A percentile compares a stretch with the other conserved stretches of the same genome.
These are phyloP conservation scores for Netelia inedita DNA, from an alignment of 2,888 invertebrate genomes.

Conservation along the genomic window DNA sequence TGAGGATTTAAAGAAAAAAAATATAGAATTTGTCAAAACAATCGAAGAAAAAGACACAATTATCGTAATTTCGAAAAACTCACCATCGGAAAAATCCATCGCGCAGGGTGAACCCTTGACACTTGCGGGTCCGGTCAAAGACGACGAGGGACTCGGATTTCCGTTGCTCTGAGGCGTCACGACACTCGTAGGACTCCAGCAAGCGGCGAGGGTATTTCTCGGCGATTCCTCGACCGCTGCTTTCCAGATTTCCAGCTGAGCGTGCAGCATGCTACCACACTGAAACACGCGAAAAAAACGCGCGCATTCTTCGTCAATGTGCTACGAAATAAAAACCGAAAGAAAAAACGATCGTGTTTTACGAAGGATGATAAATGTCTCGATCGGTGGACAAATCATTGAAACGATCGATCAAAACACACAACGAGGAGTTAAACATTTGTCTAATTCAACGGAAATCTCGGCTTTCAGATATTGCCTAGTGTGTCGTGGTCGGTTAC, in stretches of 20 bases:
- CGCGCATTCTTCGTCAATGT: neutral
- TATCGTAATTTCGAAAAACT: conserved; percentile 72
- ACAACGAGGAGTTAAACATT: neutral
- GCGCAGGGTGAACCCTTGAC: conserved; percentile 81
- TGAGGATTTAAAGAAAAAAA: neutral
- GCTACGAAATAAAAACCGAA: neutral
- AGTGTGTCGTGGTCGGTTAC: conserved; percentile 34
- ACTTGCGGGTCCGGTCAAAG: conserved; percentile 75
- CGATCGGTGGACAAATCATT: conserved; percentile 7
- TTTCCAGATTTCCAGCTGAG: conserved; percentile 97
- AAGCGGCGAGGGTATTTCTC: conserved; percentile 84
- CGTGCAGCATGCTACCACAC: conserved; percentile 94
- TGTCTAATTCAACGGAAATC: too few species aligned
- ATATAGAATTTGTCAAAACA: neutral
- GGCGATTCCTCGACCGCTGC: conserved; percentile 89
- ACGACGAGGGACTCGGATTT: conserved; percentile 78
- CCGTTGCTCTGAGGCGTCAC: conserved; percentile 78
- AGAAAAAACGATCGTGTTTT: neutral
- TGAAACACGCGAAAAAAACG: conserved; percentile 81
- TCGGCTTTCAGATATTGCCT: neutral
- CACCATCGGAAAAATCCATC: conserved; percentile 91
- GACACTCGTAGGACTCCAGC: conserved; percentile 82
- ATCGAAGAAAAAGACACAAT: too few species aligned
- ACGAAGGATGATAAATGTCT: too few species aligned
- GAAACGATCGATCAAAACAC: neutral